A percentile compares a stretch with the other conserved stretches of the same genome.
These are phyloP conservation scores for Heliconius charithonia DNA, from an alignment of 2,888 invertebrate genomes.

Conservation along the genomic window DNA sequence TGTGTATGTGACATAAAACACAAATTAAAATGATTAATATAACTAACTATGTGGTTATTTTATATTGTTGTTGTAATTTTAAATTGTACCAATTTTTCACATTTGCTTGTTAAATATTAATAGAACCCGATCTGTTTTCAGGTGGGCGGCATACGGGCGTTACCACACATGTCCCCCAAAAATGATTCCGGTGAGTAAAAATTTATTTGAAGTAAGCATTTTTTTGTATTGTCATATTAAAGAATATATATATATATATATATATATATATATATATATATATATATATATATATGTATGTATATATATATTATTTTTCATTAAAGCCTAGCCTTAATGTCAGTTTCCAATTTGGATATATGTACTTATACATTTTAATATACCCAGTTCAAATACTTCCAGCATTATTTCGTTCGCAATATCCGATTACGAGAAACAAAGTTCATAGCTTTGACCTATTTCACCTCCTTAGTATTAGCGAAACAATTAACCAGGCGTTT, in stretches of 20 bases:
- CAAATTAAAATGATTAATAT: background rate
- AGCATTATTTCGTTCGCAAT: background rate
- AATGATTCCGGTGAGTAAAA: slow-evolving; percentile 78
- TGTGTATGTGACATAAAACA: background rate
- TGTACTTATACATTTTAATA: background rate
- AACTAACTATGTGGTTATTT: background rate
- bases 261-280: too few species aligned
- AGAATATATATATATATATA: too few species aligned
- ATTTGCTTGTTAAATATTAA: background rate
- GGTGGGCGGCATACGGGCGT: slow-evolving; percentile 57
- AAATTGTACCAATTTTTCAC: background rate
- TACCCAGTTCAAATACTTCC: background rate
- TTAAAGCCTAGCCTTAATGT: too few species aligned
- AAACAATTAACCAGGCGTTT: slow-evolving; percentile 47
- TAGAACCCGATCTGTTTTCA: slow-evolving; percentile 56
- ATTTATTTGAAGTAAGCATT: background rate
- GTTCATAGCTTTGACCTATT: slow-evolving; percentile 30
- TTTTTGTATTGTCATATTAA: background rate
- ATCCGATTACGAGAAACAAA: slow-evolving; percentile 21
- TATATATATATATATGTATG: too few species aligned
- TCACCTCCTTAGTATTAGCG: slow-evolving; percentile 43
- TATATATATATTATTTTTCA: too few species aligned
- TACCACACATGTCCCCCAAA: slow-evolving; percentile 77
- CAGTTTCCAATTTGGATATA: background rate
- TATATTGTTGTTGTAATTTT: background rate